Conservation (phyloP, 2,888 invertebrate species). For the Rotaria sp. region DNA sequence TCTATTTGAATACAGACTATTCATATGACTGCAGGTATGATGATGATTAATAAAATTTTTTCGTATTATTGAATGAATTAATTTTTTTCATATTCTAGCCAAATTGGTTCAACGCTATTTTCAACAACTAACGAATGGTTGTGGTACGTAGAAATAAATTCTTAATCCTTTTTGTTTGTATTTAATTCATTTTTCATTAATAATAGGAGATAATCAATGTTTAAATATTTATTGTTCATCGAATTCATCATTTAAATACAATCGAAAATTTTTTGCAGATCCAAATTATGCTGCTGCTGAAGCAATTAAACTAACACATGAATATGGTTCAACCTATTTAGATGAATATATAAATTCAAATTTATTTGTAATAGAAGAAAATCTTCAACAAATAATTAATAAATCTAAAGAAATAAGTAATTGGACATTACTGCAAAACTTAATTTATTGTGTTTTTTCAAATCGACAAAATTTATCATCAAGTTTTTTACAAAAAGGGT, state of each 20-base stretch:
- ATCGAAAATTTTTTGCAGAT: background rate
- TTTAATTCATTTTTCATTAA: background rate
- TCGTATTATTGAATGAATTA: background rate
- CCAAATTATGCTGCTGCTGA: background rate
- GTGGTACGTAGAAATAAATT: background rate
- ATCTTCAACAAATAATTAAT: background rate
- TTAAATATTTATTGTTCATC: conserved; percentile 23
- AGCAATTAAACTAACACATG: background rate
- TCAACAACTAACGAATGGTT: background rate
- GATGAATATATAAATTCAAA: conserved; percentile 3
- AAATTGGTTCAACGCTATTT: background rate
- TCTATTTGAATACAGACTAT: background rate
- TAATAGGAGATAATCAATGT: background rate
- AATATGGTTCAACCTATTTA: background rate
- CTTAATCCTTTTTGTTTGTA: background rate
- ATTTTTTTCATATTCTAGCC: background rate
- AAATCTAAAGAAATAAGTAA: background rate
- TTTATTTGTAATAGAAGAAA: background rate
- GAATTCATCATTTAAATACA: background rate
- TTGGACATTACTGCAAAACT: background rate
- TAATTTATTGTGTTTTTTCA: background rate
- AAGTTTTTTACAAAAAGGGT: conserved; percentile 17
- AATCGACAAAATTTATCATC: conserved; percentile 16
- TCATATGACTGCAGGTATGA: background rate
- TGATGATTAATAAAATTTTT: background rate